Conservation (phyloP, 1,140 invertebrate species). For the Hylaeus volcanicus region DNA sequence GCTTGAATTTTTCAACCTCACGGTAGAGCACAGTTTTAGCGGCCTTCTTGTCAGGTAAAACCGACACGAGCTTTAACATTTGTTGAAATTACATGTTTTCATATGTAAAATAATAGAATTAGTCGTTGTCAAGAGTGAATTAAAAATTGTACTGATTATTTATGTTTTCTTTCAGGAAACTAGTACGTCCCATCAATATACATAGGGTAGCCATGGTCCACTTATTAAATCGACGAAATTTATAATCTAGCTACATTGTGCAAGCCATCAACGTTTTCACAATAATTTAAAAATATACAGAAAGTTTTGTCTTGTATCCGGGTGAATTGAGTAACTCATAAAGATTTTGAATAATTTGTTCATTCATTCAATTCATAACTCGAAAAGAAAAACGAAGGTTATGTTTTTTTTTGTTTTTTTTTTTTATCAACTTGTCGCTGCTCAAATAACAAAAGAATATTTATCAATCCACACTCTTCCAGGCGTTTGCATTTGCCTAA, state of each 20-base stretch:
- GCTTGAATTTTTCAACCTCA: conserved; percentile 46
- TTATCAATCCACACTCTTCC: background rate
- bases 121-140: conserved; percentile 11
- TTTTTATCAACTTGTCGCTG: background rate
- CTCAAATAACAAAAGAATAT: conserved; percentile 7
- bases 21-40: conserved; percentile 30
- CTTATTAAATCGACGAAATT: conserved; percentile 40
- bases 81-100: conserved; percentile 28
- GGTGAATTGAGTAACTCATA: conserved; percentile 25
- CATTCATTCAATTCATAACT: background rate
- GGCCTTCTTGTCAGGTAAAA: conserved; percentile 41
- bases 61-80: conserved; percentile 28
- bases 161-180: conserved; percentile 50
- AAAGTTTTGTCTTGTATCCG: conserved; percentile 45
- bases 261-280: conserved; percentile 8
- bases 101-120: conserved; percentile 36
- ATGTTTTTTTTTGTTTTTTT: background rate
- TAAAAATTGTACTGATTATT: conserved; percentile 33
- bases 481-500: background rate
- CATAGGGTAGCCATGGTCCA: conserved; percentile 37
- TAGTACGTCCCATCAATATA: conserved; percentile 38
- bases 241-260: conserved; percentile 33
- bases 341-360: conserved; percentile 5
- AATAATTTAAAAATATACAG: conserved; percentile 24
- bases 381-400: background rate